A percentile compares a stretch with the other conserved stretches of the same genome.
These are phyloP conservation scores for Euclidia mi DNA, from an alignment of 2,888 invertebrate species.

Conservation along the genomic window DNA sequence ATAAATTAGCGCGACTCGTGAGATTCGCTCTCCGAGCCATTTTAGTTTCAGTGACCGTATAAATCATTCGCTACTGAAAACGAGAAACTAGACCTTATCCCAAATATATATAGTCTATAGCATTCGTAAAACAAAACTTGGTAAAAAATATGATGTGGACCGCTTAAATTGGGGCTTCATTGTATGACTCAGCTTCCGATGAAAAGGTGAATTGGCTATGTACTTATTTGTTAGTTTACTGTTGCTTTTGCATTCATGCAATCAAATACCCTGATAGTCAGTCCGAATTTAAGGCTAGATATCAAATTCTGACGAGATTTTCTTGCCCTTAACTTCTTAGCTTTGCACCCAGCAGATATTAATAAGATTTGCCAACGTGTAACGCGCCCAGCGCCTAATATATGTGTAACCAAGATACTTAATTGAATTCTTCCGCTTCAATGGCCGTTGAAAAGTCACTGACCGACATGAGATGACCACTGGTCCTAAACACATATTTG, in stretches of 20 bases:
- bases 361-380: no score
- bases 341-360: no score
- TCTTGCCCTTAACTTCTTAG: no score
- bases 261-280: no score
- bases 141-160: conserved; percentile 4
- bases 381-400: no score
- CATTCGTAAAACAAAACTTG: background rate
- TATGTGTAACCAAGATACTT: no score
- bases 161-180: conserved; percentile 12
- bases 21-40: conserved; percentile 43
- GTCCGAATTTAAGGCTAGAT: no score
- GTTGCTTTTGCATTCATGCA: no score
- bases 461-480: conserved; percentile 2
- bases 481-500: conserved; percentile 38
- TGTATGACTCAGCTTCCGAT: conserved; percentile 7
- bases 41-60: conserved; percentile 30
- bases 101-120: conserved; percentile 1
- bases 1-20: conserved; percentile 48
- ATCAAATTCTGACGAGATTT: no score
- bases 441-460: background rate
- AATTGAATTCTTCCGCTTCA: background rate
- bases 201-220: conserved; percentile 5
- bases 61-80: conserved; percentile 3
- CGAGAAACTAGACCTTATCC: conserved; percentile 12
- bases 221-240: no score